Conservation (phyloP, 2,797 vertebrate species). For the Diplodus sargus region DNA sequence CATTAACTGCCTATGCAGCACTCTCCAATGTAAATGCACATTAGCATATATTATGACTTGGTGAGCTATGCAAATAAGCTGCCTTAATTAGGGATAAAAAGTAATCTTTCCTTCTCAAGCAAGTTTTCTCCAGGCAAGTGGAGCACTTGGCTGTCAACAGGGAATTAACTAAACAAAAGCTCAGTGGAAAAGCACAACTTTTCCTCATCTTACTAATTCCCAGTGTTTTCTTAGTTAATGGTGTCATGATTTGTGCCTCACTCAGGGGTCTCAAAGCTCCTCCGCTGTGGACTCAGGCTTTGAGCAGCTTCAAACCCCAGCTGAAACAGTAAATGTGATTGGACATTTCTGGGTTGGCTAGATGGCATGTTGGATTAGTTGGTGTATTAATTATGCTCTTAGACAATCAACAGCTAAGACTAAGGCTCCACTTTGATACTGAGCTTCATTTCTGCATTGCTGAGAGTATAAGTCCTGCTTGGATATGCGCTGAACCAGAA, state of each 20-base stretch:
- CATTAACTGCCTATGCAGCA: constrained; percentile 78
- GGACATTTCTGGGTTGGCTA: constrained; percentile 84
- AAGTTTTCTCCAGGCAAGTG: constrained; percentile 76
- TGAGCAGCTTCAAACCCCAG: constrained; percentile 72
- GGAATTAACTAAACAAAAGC: constrained; percentile 88
- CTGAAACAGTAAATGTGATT: constrained; percentile 77
- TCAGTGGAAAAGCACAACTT: constrained; percentile 77
- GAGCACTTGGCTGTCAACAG: constrained; percentile 83
- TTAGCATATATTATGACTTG: constrained; percentile 89
- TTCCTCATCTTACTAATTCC: constrained; percentile 81
- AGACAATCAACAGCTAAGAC: constrained; percentile 83
- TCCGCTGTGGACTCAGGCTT: constrained; percentile 67
- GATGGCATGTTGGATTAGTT: constrained; percentile 81
- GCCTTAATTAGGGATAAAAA: constrained; percentile 87
- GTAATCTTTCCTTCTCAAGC: constrained; percentile 81
- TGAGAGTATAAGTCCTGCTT: constrained; percentile 61
- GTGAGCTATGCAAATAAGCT: constrained; percentile 86
- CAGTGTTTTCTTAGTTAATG: constrained; percentile 82
- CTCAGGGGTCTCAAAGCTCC: constrained; percentile 78
- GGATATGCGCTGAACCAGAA: constrained; percentile 59
- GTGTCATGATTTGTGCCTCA: constrained; percentile 77
- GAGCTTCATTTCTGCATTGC: constrained; percentile 58
- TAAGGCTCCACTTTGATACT: constrained; percentile 77
- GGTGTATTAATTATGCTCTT: constrained; percentile 81
- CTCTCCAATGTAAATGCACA: constrained; percentile 83